Evolutionary conservation across 92 coral and sea anemone genomes (phyloP), one percentile per base, ranked within the genome.

Genomic region (Porites lobata): DNA sequence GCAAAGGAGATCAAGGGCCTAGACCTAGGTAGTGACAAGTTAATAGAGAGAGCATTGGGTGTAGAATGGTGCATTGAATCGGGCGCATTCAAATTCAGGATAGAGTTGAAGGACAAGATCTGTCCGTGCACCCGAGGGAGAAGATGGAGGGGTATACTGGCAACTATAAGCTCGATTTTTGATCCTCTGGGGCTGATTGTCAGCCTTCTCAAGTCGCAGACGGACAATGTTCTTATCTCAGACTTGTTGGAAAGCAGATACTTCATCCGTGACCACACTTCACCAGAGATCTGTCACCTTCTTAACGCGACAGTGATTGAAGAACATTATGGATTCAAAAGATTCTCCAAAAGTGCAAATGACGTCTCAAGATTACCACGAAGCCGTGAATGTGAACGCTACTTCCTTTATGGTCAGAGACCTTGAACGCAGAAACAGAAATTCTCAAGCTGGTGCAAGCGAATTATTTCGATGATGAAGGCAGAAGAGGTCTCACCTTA

Each of bases 281-380:
- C 86, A 18, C 90, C 90, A n/a, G n/a, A n/a, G n/a, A n/a, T n/a
- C n/a, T n/a, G n/a, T n/a, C n/a, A n/a, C n/a, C n/a, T n/a, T n/a
- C n/a, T n/a, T n/a, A n/a, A 51, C 9, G 80, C 64, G 69, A 24
- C 26, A 52, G 51, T 83, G 12, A 72, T 83, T 22, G 82, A 78
- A 78, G 70, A 61, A 50, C 20, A 29, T 8, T 26, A 50, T 32
- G 75, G 82, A 43, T 62, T 88, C 24, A 68, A 80, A 76, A 75
- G 80, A 80, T 88, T 81, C 77, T 81, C 87, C 61, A 78, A 74
- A n/a, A n/a, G n/a, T 72, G 61, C 86, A 71, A 87, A 79, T 72
- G 50, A 8, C 74, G 62, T 32, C 24, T 84, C 7, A 32, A 29
- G 69, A 29, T 32, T 12, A 61, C 17, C 54, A 78, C 54, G 21